Conservation (phyloP, 1,140 invertebrate genomes). For the Drosophila kepulauana region DNA sequence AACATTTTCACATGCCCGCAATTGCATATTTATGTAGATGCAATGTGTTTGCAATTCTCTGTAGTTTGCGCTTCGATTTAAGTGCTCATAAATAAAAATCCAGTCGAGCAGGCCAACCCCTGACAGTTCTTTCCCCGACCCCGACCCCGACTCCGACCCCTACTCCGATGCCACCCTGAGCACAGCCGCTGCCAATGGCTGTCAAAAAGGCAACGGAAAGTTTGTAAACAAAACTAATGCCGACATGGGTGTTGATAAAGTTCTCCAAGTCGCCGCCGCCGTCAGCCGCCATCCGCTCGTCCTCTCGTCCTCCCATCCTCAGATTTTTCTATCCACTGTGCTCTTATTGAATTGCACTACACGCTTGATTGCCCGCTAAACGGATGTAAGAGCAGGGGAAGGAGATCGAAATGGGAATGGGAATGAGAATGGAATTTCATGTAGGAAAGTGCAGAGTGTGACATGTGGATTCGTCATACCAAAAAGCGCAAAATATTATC, state of each 20-base stretch:
- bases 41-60: slow-evolving; percentile 61
- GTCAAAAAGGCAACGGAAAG: slow-evolving; percentile 83
- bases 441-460: slow-evolving; percentile 42
- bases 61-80: slow-evolving; percentile 80
- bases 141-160: slow-evolving; percentile 23
- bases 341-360: slow-evolving; percentile 83
- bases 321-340: neutral
- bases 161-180: slow-evolving; percentile 13
- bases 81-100: slow-evolving; percentile 85
- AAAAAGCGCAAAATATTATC: slow-evolving; percentile 82
- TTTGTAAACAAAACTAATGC: slow-evolving; percentile 85
- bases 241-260: slow-evolving; percentile 85
- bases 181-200: slow-evolving; percentile 32
- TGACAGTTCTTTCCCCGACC: slow-evolving; percentile 1
- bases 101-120: slow-evolving; percentile 32
- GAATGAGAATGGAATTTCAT: slow-evolving; percentile 4
- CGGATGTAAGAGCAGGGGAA: slow-evolving; percentile 53
- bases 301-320: neutral
- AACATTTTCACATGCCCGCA: slow-evolving; percentile 74
- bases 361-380: slow-evolving; percentile 85
- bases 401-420: neutral
- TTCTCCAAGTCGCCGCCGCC: slow-evolving; percentile 62
- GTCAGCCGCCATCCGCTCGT: slow-evolving; percentile 14
- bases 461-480: slow-evolving; percentile 83
- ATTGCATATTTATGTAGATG: slow-evolving; percentile 84